Conservation (phyloP, 23 tunicate species). For the Botrylloides violaceus region DNA sequence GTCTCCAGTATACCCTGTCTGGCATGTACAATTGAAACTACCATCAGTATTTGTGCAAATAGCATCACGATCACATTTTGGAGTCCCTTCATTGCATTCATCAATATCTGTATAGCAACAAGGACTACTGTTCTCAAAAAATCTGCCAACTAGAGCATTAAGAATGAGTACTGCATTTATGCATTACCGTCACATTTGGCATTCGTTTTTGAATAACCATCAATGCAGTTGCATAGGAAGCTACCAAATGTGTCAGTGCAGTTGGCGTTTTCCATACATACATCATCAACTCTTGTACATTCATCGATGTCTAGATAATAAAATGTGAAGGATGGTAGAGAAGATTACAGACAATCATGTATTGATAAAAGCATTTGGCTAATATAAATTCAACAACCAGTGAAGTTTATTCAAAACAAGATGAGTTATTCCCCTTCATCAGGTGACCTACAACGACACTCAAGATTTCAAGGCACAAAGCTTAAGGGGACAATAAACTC, state of each 20-base stretch:
- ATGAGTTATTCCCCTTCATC: too few relatives aligned
- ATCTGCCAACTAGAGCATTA: neutral
- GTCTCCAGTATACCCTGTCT: neutral
- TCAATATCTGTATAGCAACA: slow-evolving; percentile 25
- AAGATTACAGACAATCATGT: too few relatives aligned
- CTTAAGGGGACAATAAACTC: too few relatives aligned
- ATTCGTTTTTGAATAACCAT: slow-evolving; percentile 28
- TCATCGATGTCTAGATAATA: slow-evolving; percentile 39
- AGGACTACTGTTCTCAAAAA: neutral
- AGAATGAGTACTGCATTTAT: neutral
- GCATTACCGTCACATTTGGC: slow-evolving; percentile 29
- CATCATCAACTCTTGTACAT: slow-evolving; percentile 20
- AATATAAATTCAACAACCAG: too few relatives aligned
- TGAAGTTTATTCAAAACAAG: too few relatives aligned
- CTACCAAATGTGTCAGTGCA: slow-evolving; percentile 33
- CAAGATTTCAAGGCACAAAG: too few relatives aligned
- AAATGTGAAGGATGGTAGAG: neutral
- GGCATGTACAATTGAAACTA: neutral
- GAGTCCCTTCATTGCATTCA: slow-evolving; percentile 15
- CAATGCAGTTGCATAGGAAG: slow-evolving; percentile 24
- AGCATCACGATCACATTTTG: neutral
- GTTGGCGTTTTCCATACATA: slow-evolving; percentile 27
- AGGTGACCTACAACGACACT: too few relatives aligned
- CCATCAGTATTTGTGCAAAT: neutral
- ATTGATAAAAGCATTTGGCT: too few relatives aligned